Evolutionary conservation across 2,888 invertebrate species (phyloP), one percentile per base, ranked within the genome.

Genomic region (Serrognathus titanus): DNA sequence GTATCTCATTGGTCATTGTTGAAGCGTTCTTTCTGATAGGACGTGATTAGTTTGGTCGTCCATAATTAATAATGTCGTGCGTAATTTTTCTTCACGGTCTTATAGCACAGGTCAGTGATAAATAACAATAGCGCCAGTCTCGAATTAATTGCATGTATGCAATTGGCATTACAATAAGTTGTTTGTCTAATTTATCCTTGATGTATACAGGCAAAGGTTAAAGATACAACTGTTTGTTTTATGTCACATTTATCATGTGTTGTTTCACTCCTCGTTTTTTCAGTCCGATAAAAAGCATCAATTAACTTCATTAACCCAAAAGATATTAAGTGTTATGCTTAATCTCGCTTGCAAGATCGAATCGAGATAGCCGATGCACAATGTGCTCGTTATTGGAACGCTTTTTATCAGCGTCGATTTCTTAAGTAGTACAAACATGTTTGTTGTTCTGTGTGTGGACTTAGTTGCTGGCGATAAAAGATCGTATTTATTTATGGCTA

Each of bases 141-240:
- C 47, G 37, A 47, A 38, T 52, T 52, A 46, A 52, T 52, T 46
- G 52, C 47, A 46, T 52, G 37, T 52, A 52, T 52, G 52, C 46
- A 37, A 46, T 20, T 46, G 37, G 8, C 13, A 39, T 43, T 52
- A 46, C 37, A 46, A 38, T 46, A 24, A 31, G 46, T 12, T 52
- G 52, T 52, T 52, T 52, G 46, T 52, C 45, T 37, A 52, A 13
- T 31, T 47, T 47, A 52, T 46, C 52, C 52, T 13, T 52, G 52
- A 52, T 52, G 41, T 47, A 52, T 47, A 47, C 52, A 39, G 38
- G 36, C 52, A 52, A 37, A 46, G 52, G 52, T 52, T 46, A 52
- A 46, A 47, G 36, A 52, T 46, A 47, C 52, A 46, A 52, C 46
- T 52, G 39, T 38, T 52, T 52, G 38, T 51, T 51, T 51, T 45